Percentiles rank a stretch among this genome's conserved stretches.
These are phyloP conservation scores for Agelas oroides DNA, from an alignment of 37 sponge, comb jelly and placozoan genomes.

Conservation along the genomic window DNA sequence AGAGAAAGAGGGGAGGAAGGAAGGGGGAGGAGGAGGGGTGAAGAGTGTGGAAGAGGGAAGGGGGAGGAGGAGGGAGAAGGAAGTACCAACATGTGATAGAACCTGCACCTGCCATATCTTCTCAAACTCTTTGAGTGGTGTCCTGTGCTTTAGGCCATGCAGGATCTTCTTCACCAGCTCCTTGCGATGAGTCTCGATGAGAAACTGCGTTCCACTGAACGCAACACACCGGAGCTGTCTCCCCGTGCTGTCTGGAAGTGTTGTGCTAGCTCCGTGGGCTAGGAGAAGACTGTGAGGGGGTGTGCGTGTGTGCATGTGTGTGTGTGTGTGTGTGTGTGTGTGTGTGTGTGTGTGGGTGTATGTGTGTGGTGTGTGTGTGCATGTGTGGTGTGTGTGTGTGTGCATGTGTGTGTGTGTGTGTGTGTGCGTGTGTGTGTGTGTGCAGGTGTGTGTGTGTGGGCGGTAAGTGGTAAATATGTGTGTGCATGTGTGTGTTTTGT, in stretches of 20 bases:
- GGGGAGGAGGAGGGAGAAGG: too few relatives aligned
- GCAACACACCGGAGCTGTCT: slow-evolving; percentile 35
- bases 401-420: neutral
- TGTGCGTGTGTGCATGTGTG: too few relatives aligned
- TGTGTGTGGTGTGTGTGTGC: neutral
- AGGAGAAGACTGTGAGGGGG: slow-evolving; percentile 59
- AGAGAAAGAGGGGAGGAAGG: neutral
- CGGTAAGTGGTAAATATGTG: neutral
- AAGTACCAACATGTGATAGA: too few relatives aligned
- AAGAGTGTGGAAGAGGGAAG: too few relatives aligned
- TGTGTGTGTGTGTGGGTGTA: neutral
- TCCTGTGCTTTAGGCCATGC: neutral
- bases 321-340: too few relatives aligned
- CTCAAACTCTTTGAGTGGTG: slow-evolving; percentile 6
- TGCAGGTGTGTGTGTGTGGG: neutral
- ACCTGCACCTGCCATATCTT: slow-evolving; percentile 50
- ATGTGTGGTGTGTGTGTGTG: neutral
- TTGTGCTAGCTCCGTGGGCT: slow-evolving; percentile 60
- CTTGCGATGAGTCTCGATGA: slow-evolving; percentile 55
- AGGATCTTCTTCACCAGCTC: slow-evolving; percentile 13
- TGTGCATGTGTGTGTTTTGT: too few relatives aligned
- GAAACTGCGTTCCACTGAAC: slow-evolving; percentile 67
- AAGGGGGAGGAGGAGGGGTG: neutral
- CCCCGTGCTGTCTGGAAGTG: slow-evolving; percentile 64
- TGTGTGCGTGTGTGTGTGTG: neutral